These are phyloP conservation scores for Chaenodraco wilsoni DNA, from an alignment of 2,797 vertebrate species.

Conservation along the genomic window DNA sequence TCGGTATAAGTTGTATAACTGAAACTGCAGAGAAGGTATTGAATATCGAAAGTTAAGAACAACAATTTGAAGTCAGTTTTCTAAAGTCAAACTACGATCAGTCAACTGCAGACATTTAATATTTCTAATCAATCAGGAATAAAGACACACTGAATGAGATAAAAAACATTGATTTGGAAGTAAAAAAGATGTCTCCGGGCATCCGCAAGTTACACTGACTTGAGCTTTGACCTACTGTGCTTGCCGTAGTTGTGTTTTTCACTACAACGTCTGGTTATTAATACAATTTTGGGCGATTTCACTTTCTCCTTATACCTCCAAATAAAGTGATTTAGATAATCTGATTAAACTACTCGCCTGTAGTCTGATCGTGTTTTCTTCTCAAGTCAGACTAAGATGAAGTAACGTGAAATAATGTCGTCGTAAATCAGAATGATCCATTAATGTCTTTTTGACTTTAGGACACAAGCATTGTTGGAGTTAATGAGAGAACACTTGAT, in stretches of 20 bases:
- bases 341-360: background rate
- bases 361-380: background rate
- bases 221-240: background rate
- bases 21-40: background rate
- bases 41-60: slow-evolving; percentile 19
- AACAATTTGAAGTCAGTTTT: too few species aligned
- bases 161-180: background rate
- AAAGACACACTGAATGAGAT: background rate
- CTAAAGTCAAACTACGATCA: too few species aligned
- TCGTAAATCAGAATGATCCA: background rate
- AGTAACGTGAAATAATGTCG: background rate
- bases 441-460: background rate
- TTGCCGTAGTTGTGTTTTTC: background rate
- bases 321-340: background rate
- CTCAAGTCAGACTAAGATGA: too few species aligned
- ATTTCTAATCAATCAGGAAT: background rate
- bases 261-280: background rate
- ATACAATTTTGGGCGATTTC: rapidly evolving
- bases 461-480: background rate
- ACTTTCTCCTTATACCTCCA: background rate
- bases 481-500: background rate
- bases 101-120: too few species aligned
- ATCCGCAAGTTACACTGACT: too few species aligned
- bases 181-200: background rate
- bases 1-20: background rate